Evolutionary conservation across 2,888 invertebrate species (phyloP).

Genomic region (Cerceris ruficornis): DNA sequence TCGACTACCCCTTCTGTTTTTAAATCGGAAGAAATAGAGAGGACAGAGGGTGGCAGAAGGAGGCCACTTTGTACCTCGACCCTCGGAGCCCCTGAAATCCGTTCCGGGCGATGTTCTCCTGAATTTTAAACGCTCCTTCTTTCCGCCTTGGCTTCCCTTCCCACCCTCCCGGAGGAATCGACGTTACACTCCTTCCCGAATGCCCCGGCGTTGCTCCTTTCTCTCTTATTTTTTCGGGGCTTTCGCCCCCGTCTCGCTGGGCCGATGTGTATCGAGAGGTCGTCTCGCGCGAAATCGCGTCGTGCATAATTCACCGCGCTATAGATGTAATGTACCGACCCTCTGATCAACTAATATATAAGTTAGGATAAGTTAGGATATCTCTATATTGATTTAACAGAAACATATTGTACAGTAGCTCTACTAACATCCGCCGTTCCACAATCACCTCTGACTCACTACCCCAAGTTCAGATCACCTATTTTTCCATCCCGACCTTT

Average conservation of each 20-base stretch:
- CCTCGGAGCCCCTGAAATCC: constrained; percentile 42
- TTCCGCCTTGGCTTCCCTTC: not conserved
- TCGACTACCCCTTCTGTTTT: not conserved
- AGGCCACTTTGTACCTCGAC: constrained; percentile 47
- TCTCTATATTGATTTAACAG: too few relatives aligned
- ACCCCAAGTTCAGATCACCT: too few relatives aligned
- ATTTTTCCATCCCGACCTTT: too few relatives aligned
- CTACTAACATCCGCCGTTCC: too few relatives aligned
- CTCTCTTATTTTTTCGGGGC: not conserved
- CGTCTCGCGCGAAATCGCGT: constrained; percentile 28
- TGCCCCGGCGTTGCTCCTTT: constrained; percentile 15
- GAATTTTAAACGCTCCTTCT: constrained; percentile 53
- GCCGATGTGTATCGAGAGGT: constrained; percentile 23
- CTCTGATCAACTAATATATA: too few relatives aligned
- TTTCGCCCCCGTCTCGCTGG: not conserved
- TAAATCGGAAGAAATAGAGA: not conserved
- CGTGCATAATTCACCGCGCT: constrained; percentile 52
- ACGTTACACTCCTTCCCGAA: not conserved
- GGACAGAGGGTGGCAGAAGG: constrained; percentile 9
- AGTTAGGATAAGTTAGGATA: too few relatives aligned
- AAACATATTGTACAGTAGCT: too few relatives aligned
- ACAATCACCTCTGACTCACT: too few relatives aligned
- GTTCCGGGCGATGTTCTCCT: constrained; percentile 42
- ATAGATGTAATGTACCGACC: too few relatives aligned
- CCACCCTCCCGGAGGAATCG: not conserved